phyloP scores from a whole-genome alignment of 2,797 vertebrate species.

The Synaphobranchus kaupii region DNA sequence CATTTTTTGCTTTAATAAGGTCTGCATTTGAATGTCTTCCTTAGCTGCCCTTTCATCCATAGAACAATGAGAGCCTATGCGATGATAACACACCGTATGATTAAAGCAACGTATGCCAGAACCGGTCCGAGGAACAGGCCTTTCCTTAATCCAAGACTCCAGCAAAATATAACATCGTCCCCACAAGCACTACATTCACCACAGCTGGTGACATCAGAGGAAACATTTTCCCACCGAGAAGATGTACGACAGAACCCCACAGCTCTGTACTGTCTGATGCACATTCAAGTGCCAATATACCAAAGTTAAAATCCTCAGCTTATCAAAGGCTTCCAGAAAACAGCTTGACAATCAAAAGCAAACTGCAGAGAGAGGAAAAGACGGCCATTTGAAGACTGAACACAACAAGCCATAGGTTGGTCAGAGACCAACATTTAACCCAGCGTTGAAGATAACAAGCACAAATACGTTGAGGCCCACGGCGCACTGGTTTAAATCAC shows the following conservation, averaged over 20 bases:
- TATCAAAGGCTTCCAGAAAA: neutral
- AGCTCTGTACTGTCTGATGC: neutral
- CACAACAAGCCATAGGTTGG: neutral
- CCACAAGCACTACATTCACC: no score
- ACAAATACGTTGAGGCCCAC: no score
- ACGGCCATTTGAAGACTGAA: neutral
- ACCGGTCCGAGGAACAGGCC: neutral
- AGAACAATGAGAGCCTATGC: conserved; percentile 21
- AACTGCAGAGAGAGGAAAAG: neutral
- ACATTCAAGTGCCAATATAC: neutral
- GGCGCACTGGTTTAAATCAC: no score
- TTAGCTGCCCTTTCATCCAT: conserved; percentile 10
- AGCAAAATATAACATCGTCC: neutral
- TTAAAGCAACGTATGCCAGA: neutral
- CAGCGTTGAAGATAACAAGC: neutral
- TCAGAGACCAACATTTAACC: neutral
- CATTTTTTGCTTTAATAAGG: conserved; percentile 41
- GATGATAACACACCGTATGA: neutral
- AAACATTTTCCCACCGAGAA: neutral
- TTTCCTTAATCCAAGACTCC: neutral
- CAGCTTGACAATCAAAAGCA: neutral
- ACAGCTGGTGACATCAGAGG: neutral
- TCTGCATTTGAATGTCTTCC: conserved; percentile 23
- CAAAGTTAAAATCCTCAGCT: neutral
- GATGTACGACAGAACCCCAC: neutral